Percentiles rank a stretch among this genome's conserved stretches.
Conservation (phyloP, 2,888 invertebrate genomes). For the Tetheella fluctuosa region DNA sequence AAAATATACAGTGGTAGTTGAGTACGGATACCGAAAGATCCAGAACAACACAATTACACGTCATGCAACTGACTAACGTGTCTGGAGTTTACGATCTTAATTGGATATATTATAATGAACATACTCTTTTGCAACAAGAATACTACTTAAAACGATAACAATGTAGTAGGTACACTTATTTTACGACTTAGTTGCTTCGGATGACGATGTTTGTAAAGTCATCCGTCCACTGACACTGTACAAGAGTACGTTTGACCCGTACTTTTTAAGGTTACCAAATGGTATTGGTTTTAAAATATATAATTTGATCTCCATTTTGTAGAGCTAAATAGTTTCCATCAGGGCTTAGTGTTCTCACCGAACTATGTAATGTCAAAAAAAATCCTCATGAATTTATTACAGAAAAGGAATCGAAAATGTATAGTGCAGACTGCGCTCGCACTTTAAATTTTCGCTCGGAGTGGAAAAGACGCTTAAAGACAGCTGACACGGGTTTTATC, state of each 20-base stretch:
- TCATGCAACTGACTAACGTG: not conserved
- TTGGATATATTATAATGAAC: not conserved
- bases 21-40: not conserved
- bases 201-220: not conserved
- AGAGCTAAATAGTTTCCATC: too few species aligned
- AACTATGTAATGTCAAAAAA: too few species aligned
- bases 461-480: constrained; percentile 21
- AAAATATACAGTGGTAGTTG: too few species aligned
- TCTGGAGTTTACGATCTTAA: not conserved
- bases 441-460: constrained; percentile 10
- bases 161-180: not conserved
- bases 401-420: too few species aligned
- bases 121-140: constrained; percentile 5
- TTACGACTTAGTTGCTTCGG: not conserved
- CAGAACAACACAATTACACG: not conserved
- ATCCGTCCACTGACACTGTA: not conserved
- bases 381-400: too few species aligned
- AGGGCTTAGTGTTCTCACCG: too few species aligned
- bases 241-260: too few species aligned
- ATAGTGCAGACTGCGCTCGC: too few species aligned
- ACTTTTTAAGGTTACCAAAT: too few species aligned
- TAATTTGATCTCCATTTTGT: too few species aligned
- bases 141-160: constrained; percentile 13
- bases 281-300: too few species aligned
- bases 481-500: constrained; percentile 51